These are phyloP conservation scores for Setophaga coronata DNA, from an alignment of 2,113 vertebrate genomes.

Conservation along the genomic window DNA sequence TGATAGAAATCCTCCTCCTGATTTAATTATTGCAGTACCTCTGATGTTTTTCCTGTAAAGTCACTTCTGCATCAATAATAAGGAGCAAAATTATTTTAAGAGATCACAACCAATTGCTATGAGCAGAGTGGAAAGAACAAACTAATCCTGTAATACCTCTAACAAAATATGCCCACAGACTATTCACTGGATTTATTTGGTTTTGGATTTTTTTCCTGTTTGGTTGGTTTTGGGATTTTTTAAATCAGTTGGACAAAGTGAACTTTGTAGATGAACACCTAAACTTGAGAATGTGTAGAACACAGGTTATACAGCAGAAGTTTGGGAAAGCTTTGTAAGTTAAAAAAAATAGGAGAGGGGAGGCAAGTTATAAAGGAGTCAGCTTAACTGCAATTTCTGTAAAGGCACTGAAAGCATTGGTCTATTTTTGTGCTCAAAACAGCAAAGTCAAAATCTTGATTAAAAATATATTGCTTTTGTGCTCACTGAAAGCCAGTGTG, in stretches of 20 bases:
- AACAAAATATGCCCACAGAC: not conserved
- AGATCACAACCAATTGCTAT: not conserved
- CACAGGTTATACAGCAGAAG: not conserved
- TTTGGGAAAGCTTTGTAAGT: not conserved
- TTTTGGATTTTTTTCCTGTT: rapidly evolving
- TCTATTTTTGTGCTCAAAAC: not conserved
- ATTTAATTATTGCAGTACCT: not conserved
- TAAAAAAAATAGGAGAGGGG: rapidly evolving
- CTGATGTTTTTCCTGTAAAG: not conserved
- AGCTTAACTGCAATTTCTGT: not conserved
- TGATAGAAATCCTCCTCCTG: not conserved
- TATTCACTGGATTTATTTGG: not conserved
- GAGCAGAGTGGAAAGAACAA: not conserved
- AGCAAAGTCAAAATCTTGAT: not conserved
- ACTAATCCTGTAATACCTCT: not conserved
- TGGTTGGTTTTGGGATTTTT: not conserved
- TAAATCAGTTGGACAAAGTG: not conserved
- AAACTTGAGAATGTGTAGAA: not conserved
- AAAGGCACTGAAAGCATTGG: not conserved
- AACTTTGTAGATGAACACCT: not conserved
- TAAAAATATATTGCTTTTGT: not conserved
- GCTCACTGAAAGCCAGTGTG: not conserved
- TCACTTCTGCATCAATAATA: not conserved
- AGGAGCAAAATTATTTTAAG: not conserved
- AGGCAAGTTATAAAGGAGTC: not conserved